Percentiles rank a stretch among this genome's conserved stretches.
These are phyloP conservation scores for Malthinus seriepunctatus DNA, from an alignment of 2,888 invertebrate genomes.

Conservation along the genomic window DNA sequence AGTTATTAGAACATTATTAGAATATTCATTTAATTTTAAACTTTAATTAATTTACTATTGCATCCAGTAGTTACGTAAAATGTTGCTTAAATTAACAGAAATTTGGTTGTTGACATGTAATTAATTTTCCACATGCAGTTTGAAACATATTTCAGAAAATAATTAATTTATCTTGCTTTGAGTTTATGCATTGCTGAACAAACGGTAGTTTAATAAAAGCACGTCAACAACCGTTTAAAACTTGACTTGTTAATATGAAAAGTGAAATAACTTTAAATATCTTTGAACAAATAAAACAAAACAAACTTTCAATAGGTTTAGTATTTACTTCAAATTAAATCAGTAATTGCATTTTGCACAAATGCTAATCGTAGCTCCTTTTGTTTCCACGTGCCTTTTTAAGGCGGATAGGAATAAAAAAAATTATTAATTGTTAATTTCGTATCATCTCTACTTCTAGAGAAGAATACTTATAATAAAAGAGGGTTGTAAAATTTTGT, in stretches of 20 bases:
- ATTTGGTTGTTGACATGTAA: conserved; percentile 24
- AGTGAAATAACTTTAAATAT: neutral
- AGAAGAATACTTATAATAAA: too few relatives aligned
- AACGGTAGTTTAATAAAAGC: conserved; percentile 18
- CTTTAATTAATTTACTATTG: conserved; percentile 12
- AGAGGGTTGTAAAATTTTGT: too few relatives aligned
- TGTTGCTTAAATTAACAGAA: conserved; percentile 8
- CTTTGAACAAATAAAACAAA: neutral
- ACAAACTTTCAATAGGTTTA: neutral
- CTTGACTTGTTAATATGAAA: conserved; percentile 7
- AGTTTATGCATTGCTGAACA: conserved; percentile 23
- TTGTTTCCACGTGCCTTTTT: too few relatives aligned
- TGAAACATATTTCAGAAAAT: conserved; percentile 21
- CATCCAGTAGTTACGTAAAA: conserved; percentile 12
- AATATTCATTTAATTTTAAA: conserved; percentile 1
- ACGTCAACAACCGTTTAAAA: conserved; percentile 16
- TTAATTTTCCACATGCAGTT: conserved; percentile 24
- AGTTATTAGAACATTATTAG: too few relatives aligned
- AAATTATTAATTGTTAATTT: too few relatives aligned
- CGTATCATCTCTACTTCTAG: too few relatives aligned
- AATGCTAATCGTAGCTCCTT: too few relatives aligned
- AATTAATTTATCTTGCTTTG: conserved; percentile 24
- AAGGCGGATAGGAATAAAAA: too few relatives aligned
- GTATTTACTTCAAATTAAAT: too few relatives aligned
- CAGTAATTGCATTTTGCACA: too few relatives aligned